Conservation (phyloP, 2,113 vertebrate species). For the Pangasianodon gigas region DNA sequence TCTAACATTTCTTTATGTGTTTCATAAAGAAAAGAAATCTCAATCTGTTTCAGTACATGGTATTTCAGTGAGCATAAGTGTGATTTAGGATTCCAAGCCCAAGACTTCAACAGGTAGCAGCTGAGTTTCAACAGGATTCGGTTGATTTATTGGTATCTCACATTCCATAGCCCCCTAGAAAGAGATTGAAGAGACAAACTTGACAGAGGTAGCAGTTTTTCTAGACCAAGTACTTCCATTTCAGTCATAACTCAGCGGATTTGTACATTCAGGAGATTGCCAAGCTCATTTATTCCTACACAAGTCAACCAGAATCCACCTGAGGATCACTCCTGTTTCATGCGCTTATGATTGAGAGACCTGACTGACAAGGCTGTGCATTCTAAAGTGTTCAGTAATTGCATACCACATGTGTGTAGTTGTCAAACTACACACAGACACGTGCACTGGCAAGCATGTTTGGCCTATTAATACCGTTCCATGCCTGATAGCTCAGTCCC, state of each 20-base stretch:
- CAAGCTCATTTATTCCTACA: not conserved
- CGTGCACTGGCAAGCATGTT: slow-evolving; percentile 16
- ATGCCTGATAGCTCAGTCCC: slow-evolving; percentile 34
- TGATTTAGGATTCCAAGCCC: not conserved
- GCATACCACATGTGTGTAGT: slow-evolving; percentile 27
- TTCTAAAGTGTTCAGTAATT: slow-evolving; percentile 49
- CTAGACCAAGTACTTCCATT: not conserved
- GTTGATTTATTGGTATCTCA: slow-evolving; percentile 13
- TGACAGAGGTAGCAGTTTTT: not conserved
- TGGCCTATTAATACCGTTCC: slow-evolving; percentile 39
- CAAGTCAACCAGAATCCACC: not conserved
- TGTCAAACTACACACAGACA: slow-evolving; percentile 32
- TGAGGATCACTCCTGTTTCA: slow-evolving; percentile 5
- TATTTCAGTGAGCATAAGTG: not conserved
- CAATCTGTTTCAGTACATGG: not conserved
- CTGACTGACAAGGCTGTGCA: slow-evolving; percentile 45
- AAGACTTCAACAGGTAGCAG: not conserved
- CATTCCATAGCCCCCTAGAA: not conserved
- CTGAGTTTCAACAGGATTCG: slow-evolving; percentile 6
- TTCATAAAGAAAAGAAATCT: not conserved
- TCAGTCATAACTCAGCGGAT: not conserved
- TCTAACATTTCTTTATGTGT: too few relatives aligned
- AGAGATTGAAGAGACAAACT: not conserved
- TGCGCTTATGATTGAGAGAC: not conserved
- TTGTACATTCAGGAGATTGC: not conserved